These are phyloP conservation scores for Procambarus virginalis DNA, from an alignment of 1,140 invertebrate species.

Conservation along the genomic window DNA sequence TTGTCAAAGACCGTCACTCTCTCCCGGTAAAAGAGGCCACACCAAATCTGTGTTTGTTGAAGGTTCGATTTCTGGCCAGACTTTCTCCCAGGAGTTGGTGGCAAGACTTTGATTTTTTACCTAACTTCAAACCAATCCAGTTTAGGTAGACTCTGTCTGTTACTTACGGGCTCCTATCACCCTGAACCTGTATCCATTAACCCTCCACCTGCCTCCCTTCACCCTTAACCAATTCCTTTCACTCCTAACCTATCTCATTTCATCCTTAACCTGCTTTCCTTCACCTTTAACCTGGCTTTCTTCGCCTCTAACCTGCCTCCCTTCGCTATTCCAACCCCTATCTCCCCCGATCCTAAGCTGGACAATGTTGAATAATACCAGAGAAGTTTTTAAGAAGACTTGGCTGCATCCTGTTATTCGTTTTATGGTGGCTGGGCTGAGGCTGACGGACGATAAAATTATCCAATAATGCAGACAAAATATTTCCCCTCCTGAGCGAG, in stretches of 20 bases:
- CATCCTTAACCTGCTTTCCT: too few relatives aligned
- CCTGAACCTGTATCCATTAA: too few relatives aligned
- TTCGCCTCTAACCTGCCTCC: too few relatives aligned
- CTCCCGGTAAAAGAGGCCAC: conserved; percentile 2
- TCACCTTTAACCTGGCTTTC: too few relatives aligned
- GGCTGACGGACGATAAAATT: not conserved
- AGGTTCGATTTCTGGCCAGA: not conserved
- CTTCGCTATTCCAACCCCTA: too few relatives aligned
- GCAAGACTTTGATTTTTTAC: not conserved
- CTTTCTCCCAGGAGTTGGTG: not conserved
- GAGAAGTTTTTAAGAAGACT: not conserved
- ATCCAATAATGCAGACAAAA: not conserved
- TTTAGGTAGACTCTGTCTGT: not conserved
- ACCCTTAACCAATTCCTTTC: too few relatives aligned
- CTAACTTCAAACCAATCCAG: not conserved
- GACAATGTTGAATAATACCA: not conserved
- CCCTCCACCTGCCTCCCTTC: too few relatives aligned
- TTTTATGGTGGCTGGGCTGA: not conserved
- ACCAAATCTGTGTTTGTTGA: conserved; percentile 6
- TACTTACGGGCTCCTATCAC: too few relatives aligned
- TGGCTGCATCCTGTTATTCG: not conserved
- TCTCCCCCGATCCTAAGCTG: not conserved
- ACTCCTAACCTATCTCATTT: too few relatives aligned
- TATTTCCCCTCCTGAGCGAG: not conserved
- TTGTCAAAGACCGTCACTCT: conserved; percentile 6